These are phyloP conservation scores for Odontocolon sp. DNA, from an alignment of 2,888 invertebrate species.

Conservation along the genomic window DNA sequence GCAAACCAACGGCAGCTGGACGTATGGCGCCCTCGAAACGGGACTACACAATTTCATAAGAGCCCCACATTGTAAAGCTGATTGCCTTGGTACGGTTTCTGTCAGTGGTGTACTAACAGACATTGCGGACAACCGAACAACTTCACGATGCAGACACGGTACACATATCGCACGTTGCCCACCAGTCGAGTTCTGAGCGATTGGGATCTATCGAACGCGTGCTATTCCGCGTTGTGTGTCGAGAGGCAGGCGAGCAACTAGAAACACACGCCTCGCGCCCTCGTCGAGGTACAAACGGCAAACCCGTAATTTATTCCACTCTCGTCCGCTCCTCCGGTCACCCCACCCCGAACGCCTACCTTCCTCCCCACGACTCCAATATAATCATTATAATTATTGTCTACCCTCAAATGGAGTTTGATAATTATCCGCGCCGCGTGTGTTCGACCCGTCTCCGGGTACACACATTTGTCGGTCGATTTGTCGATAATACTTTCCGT, in stretches of 20 bases:
- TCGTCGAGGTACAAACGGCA: constrained; percentile 70
- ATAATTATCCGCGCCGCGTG: constrained; percentile 73
- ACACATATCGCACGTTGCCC: constrained; percentile 68
- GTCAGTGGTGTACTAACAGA: too few relatives aligned
- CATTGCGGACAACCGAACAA: too few relatives aligned
- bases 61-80: too few relatives aligned
- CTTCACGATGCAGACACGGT: constrained; percentile 8
- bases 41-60: constrained; percentile 51
- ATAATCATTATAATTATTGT: constrained; percentile 80
- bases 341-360: constrained; percentile 40
- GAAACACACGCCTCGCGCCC: constrained; percentile 26
- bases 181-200: constrained; percentile 67
- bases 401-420: constrained; percentile 76
- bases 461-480: constrained; percentile 9
- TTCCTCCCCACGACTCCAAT: constrained; percentile 73
- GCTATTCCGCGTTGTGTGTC: constrained; percentile 74
- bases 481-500: neutral
- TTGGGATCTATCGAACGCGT: constrained; percentile 77
- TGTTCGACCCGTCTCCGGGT: constrained; percentile 34
- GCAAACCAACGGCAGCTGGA: constrained; percentile 65
- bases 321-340: constrained; percentile 59
- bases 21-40: constrained; percentile 70
- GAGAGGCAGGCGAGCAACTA: constrained; percentile 60
- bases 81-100: too few relatives aligned
- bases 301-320: constrained; percentile 79